Percentiles rank a stretch among this genome's conserved stretches.
phyloP scores from a whole-genome alignment of 23 tunicate species.

The Halocynthia aurantium region DNA sequence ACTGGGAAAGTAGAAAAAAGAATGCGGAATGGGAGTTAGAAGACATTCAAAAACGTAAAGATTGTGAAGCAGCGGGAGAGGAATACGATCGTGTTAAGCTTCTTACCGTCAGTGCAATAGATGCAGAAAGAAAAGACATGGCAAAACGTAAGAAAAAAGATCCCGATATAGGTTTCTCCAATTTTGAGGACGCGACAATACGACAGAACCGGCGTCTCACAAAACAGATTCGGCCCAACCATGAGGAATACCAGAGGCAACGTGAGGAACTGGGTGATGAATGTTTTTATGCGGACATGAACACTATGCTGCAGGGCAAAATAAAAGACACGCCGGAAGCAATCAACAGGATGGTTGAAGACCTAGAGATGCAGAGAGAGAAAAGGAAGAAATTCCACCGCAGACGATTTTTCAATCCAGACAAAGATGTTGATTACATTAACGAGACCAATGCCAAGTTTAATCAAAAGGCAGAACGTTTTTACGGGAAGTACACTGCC shows the following conservation, averaged over 20 bases:
- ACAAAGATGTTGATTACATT: slow-evolving; percentile 88
- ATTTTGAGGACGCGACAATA: slow-evolving; percentile 69
- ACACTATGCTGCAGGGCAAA: slow-evolving; percentile 74
- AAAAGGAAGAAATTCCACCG: slow-evolving; percentile 77
- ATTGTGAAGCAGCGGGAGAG: slow-evolving; percentile 56
- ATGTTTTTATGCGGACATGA: slow-evolving; percentile 72
- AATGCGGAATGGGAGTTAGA: slow-evolving; percentile 76
- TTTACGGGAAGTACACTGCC: slow-evolving; percentile 86
- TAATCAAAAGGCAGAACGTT: slow-evolving; percentile 72
- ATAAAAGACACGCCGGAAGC: slow-evolving; percentile 78
- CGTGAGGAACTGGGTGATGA: slow-evolving; percentile 86
- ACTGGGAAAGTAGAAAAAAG: slow-evolving; percentile 75
- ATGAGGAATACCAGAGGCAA: slow-evolving; percentile 63
- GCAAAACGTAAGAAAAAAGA: slow-evolving; percentile 53
- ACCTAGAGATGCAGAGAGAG: slow-evolving; percentile 57
- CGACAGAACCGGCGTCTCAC: slow-evolving; percentile 61
- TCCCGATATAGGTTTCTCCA: slow-evolving; percentile 80
- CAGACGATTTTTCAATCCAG: slow-evolving; percentile 53
- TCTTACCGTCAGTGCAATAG: slow-evolving; percentile 53
- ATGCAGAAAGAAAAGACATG: slow-evolving; percentile 56
- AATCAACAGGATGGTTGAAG: slow-evolving; percentile 75
- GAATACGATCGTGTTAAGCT: slow-evolving; percentile 70
- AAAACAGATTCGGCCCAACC: slow-evolving; percentile 59
- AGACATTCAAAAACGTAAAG: slow-evolving; percentile 55
- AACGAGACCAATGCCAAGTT: slow-evolving; percentile 81